These are phyloP conservation scores for Sebastes alutus DNA, from an alignment of 2,797 vertebrate species.

Conservation along the genomic window DNA sequence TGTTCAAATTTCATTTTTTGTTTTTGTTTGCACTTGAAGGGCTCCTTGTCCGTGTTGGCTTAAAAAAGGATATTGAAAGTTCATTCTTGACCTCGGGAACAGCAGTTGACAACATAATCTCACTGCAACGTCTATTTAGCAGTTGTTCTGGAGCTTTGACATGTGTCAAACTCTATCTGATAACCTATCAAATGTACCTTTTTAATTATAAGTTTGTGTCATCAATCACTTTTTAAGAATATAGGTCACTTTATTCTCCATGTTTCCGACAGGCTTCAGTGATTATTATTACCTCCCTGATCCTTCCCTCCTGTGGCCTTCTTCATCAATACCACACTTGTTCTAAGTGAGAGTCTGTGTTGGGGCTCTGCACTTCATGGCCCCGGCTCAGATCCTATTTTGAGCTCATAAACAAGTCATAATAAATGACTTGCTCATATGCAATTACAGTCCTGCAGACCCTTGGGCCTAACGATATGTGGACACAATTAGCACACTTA, in stretches of 20 bases:
- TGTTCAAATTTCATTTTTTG: too few relatives aligned
- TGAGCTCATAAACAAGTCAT: constrained; percentile 57
- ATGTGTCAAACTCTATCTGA: not conserved
- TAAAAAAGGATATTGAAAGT: not conserved
- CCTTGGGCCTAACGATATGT: constrained; percentile 30
- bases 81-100: not conserved
- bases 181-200: not conserved
- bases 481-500: constrained; percentile 35
- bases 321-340: constrained; percentile 52
- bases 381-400: constrained; percentile 39
- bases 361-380: not conserved
- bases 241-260: not conserved
- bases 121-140: not conserved
- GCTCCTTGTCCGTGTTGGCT: not conserved
- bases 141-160: not conserved
- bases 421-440: constrained; percentile 55
- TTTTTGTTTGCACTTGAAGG: not conserved
- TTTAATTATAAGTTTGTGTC: not conserved
- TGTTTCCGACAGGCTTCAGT: not conserved
- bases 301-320: constrained; percentile 4
- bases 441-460: constrained; percentile 41
- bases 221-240: not conserved
- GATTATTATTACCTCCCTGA: constrained; percentile 5
- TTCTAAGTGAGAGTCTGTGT: constrained; percentile 22
- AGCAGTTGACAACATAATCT: not conserved